Evolutionary conservation across 1,140 invertebrate species (phyloP).

Genomic region (Littorina saxatilis): DNA sequence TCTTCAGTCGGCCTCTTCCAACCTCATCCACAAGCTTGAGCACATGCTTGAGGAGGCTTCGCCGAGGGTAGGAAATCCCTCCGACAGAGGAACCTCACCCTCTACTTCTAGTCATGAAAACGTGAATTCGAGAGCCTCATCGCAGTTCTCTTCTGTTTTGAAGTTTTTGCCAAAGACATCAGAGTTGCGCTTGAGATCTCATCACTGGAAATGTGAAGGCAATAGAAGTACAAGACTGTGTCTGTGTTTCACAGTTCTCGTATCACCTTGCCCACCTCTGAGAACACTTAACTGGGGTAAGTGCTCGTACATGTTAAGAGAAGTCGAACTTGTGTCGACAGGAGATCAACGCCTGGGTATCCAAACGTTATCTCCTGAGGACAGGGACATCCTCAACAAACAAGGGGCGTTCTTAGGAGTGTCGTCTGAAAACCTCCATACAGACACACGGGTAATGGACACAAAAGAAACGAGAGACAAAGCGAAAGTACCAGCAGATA

Average conservation of each 20-base stretch:
- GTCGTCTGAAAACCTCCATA: background rate
- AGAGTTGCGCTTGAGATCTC: background rate
- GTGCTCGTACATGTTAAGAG: background rate
- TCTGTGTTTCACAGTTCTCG: slow-evolving; percentile 14
- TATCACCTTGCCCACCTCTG: slow-evolving; percentile 44
- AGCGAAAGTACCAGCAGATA: too few species aligned
- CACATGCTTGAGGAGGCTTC: slow-evolving; percentile 41
- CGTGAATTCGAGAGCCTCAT: background rate
- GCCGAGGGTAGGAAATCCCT: background rate
- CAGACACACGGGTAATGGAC: background rate
- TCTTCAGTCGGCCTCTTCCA: slow-evolving; percentile 20
- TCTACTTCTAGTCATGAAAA: background rate
- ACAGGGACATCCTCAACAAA: too few species aligned
- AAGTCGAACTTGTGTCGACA: background rate
- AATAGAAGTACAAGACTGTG: slow-evolving; percentile 26
- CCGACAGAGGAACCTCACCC: background rate
- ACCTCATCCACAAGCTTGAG: slow-evolving; percentile 47
- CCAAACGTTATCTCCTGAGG: too few species aligned
- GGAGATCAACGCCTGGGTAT: too few species aligned
- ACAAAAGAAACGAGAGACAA: background rate
- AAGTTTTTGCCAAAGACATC: background rate
- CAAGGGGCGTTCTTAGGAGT: slow-evolving; percentile 6
- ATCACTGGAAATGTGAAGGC: slow-evolving; percentile 28
- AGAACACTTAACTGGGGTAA: slow-evolving; percentile 31
- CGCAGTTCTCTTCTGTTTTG: background rate